A percentile compares a stretch with the other conserved stretches of the same genome.
These are phyloP conservation scores for Cantharis nigra DNA, from an alignment of 2,888 invertebrate species.

Conservation along the genomic window DNA sequence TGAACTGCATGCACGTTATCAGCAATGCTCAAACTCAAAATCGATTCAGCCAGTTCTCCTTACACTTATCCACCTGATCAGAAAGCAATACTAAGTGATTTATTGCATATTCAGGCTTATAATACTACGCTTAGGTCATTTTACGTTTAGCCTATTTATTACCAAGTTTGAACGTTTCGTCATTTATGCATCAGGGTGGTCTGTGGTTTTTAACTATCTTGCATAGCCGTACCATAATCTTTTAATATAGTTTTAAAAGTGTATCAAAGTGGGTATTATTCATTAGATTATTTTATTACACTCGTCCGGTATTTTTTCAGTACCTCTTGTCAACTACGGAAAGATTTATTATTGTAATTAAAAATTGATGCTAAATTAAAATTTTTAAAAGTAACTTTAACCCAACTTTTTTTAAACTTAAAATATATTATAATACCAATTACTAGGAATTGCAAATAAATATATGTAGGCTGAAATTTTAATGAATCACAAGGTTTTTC, in stretches of 20 bases:
- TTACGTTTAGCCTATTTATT: neutral
- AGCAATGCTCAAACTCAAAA: conserved; percentile 30
- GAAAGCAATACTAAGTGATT: conserved; percentile 30
- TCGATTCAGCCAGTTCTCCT: conserved; percentile 30
- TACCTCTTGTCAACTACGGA: neutral
- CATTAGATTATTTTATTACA: neutral
- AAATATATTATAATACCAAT: neutral
- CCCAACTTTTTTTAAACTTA: neutral
- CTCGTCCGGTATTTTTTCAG: neutral
- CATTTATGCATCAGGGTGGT: neutral
- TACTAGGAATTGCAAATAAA: no score
- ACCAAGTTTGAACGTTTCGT: neutral
- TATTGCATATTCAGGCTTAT: conserved; percentile 24
- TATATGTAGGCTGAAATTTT: no score
- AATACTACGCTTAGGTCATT: conserved; percentile 15
- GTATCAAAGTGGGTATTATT: neutral
- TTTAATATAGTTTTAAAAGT: neutral
- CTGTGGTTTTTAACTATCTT: neutral
- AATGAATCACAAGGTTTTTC: no score
- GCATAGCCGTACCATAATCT: neutral
- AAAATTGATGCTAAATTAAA: neutral
- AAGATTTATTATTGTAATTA: neutral
- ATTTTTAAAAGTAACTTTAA: neutral
- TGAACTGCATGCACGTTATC: conserved; percentile 36
- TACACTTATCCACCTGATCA: conserved; percentile 31